phyloP scores from a whole-genome alignment of 2,113 vertebrate species.

The Microcebus ravelobensis region DNA sequence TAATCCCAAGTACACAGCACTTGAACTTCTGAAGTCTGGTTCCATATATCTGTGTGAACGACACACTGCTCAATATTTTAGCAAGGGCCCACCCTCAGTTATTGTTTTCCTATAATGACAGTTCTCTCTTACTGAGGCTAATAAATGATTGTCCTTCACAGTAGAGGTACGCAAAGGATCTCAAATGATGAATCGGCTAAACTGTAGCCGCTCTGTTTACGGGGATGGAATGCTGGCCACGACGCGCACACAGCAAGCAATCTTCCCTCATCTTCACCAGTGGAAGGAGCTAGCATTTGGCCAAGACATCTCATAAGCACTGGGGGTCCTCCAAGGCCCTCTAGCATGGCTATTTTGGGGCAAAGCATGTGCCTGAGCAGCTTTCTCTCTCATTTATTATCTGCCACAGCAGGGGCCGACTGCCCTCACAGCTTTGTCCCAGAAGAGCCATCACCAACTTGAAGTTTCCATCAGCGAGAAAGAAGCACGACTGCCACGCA shows the following conservation, averaged over 20 bases:
- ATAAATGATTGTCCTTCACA: neutral
- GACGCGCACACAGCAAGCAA: neutral
- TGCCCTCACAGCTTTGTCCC: neutral
- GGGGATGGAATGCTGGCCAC: neutral
- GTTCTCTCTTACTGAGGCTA: neutral
- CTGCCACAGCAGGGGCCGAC: neutral
- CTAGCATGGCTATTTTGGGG: neutral
- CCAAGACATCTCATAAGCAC: neutral
- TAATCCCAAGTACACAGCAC: slow-evolving; percentile 42
- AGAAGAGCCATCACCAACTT: neutral
- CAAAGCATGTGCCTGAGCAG: neutral
- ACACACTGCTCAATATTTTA: neutral
- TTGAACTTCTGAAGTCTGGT: slow-evolving; percentile 47
- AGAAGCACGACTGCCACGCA: neutral
- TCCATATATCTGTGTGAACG: neutral
- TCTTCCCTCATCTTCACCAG: neutral
- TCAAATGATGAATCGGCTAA: neutral
- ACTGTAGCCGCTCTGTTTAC: neutral
- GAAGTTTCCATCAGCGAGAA: neutral
- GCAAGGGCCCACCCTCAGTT: neutral
- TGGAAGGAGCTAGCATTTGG: neutral
- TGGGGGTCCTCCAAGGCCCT: neutral
- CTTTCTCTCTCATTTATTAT: slow-evolving; percentile 14
- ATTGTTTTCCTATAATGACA: neutral
- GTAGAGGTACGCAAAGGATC: neutral